Base-by-base conservation (phyloP, 1,140 invertebrate genomes). In the Heterodera carotae region DNA sequence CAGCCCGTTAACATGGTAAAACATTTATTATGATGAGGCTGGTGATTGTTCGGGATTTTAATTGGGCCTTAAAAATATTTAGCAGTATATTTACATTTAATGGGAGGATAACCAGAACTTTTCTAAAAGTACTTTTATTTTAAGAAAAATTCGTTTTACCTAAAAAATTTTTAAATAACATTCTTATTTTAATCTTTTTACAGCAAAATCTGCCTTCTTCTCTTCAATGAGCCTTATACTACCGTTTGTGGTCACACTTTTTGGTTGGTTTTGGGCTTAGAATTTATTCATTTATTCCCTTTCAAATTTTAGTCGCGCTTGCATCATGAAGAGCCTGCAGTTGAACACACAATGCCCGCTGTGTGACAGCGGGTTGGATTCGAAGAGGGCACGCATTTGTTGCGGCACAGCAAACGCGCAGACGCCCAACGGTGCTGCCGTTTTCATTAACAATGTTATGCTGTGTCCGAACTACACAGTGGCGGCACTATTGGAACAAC, bases 221-320 rank as follows among this genome's bases (percentile, higher is more conserved):
- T 94, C 29, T 94, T 96, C 75, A 92, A 92, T 74, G 94, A 95
- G 88, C 94, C 94, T 1, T 92, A 94, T 88, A 94, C 96, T 82
- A 96, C 94, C 0, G 92, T 92, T 80, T 97, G 95, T 89, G 95
- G 95, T 2, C 95, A 97, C 88, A 95, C 94, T 5, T 97, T 94
- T 89, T 97, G 95, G 90, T 90, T 92, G 39, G 39, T 43, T 6
- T 56, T 56, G 1, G 48, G 15, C 22, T 56, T 56, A n/a, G n/a
- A n/a, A n/a, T n/a, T n/a, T n/a, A n/a, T n/a, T n/a, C n/a, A n/a
- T n/a, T n/a, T n/a, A n/a, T 43, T 43, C 39, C 12, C 39, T 12
- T 8, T 2, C 0, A 8, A 43, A 69, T 88, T 88, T 74, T 81
- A 90, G 89, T 84, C 86, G 85, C 75, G 86, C 88, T 64, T 97